Percentiles rank a stretch among this genome's conserved stretches.
phyloP scores from a whole-genome alignment of 2,888 invertebrate species.

The Anodontia alba region DNA sequence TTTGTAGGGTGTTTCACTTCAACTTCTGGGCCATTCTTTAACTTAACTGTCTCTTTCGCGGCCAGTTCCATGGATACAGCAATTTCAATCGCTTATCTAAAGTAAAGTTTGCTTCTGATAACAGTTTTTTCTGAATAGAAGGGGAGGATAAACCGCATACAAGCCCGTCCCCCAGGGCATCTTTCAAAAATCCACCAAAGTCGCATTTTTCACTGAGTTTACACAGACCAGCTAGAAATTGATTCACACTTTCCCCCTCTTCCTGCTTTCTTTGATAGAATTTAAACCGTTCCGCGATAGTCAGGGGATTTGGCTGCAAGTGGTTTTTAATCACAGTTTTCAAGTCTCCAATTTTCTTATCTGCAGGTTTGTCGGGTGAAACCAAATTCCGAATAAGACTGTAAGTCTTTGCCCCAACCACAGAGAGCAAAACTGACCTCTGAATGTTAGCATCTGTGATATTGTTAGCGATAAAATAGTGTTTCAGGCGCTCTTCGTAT shows the following conservation, averaged over 20 bases:
- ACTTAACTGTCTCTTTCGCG: slow-evolving; percentile 12
- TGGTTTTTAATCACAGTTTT: slow-evolving; percentile 23
- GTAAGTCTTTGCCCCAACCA: slow-evolving; percentile 40
- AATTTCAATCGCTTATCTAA: slow-evolving; percentile 30
- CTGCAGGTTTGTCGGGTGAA: slow-evolving; percentile 40
- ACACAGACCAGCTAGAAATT: slow-evolving; percentile 33
- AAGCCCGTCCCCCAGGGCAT: slow-evolving; percentile 40
- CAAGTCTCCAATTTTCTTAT: slow-evolving; percentile 29
- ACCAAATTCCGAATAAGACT: slow-evolving; percentile 7
- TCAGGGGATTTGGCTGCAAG: slow-evolving; percentile 31
- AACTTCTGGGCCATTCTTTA: not conserved
- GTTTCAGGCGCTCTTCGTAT: slow-evolving; percentile 45
- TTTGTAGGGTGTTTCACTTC: not conserved
- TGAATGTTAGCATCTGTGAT: slow-evolving; percentile 18
- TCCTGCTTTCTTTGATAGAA: slow-evolving; percentile 44
- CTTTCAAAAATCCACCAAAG: slow-evolving; percentile 35
- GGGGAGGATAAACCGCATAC: slow-evolving; percentile 36
- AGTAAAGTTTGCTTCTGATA: slow-evolving; percentile 32
- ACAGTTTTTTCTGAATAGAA: slow-evolving; percentile 36
- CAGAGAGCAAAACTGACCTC: slow-evolving; percentile 30
- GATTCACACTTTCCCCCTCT: slow-evolving; percentile 26
- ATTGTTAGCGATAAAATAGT: slow-evolving; percentile 36
- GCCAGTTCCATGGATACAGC: slow-evolving; percentile 31
- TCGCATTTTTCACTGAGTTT: slow-evolving; percentile 39
- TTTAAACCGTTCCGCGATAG: slow-evolving; percentile 39